Conservation (phyloP, 2,113 vertebrate species). For the Macaca mulatta region DNA sequence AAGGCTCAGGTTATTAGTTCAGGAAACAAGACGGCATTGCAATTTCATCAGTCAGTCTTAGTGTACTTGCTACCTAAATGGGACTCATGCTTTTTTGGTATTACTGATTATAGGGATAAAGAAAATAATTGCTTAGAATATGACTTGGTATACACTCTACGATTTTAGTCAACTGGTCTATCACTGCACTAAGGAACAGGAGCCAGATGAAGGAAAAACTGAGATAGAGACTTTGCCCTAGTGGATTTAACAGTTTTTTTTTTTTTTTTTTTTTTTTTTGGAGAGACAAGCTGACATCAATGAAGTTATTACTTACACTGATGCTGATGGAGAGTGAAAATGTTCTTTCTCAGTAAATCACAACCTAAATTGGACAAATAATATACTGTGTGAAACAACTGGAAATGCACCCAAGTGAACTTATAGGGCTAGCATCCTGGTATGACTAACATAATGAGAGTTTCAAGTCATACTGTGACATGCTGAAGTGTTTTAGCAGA, state of each 20-base stretch:
- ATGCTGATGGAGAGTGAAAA: background rate
- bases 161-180: background rate
- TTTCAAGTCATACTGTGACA: background rate
- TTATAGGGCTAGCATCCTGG: background rate
- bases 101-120: background rate
- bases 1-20: background rate
- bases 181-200: no score
- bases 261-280: background rate
- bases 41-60: background rate
- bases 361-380: slow-evolving; percentile 40
- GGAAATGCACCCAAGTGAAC: background rate
- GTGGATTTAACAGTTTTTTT: background rate
- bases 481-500: background rate
- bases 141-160: background rate
- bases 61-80: background rate
- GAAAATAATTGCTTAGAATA: background rate
- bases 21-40: background rate
- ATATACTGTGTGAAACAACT: background rate
- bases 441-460: background rate
- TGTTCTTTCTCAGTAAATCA: slow-evolving; percentile 29
- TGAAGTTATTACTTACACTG: background rate
- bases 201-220: background rate
- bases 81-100: background rate
- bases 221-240: background rate
- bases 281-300: background rate